Conservation (phyloP, 2,113 vertebrate genomes). For the Leptosomus discolor region DNA sequence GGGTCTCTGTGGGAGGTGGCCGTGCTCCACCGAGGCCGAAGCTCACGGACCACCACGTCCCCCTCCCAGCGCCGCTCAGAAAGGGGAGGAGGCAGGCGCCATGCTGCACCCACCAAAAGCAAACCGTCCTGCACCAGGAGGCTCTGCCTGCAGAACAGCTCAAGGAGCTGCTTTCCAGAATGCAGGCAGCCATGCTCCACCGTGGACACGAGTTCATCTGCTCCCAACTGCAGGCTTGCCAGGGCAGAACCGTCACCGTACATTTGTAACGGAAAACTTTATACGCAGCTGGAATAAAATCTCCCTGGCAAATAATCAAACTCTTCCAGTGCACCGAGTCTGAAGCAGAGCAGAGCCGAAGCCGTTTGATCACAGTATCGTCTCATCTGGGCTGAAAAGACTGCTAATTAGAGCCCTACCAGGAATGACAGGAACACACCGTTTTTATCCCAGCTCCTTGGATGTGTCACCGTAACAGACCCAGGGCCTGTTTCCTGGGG, state of each 20-base stretch:
- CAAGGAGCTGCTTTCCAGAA: accelerated
- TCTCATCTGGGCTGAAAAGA: background rate
- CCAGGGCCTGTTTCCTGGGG: background rate
- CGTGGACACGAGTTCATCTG: accelerated
- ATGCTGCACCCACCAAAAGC: background rate
- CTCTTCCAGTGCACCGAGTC: accelerated
- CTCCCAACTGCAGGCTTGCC: accelerated
- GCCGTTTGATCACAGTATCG: accelerated
- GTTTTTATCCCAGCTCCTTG: background rate
- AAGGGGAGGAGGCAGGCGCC: background rate
- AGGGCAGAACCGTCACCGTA: background rate
- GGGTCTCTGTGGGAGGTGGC: background rate
- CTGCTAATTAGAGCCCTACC: background rate
- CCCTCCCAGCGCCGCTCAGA: accelerated
- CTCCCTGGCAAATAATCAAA: background rate
- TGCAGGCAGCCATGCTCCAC: accelerated
- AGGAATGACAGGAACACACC: accelerated
- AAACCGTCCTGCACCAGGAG: background rate
- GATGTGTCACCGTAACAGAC: background rate
- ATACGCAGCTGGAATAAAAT: background rate
- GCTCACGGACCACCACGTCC: accelerated
- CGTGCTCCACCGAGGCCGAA: accelerated
- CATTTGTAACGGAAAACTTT: background rate
- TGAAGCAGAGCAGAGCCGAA: background rate
- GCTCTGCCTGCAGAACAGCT: background rate